Conservation (phyloP, 1,140 invertebrate species). For the Homarus americanus region DNA sequence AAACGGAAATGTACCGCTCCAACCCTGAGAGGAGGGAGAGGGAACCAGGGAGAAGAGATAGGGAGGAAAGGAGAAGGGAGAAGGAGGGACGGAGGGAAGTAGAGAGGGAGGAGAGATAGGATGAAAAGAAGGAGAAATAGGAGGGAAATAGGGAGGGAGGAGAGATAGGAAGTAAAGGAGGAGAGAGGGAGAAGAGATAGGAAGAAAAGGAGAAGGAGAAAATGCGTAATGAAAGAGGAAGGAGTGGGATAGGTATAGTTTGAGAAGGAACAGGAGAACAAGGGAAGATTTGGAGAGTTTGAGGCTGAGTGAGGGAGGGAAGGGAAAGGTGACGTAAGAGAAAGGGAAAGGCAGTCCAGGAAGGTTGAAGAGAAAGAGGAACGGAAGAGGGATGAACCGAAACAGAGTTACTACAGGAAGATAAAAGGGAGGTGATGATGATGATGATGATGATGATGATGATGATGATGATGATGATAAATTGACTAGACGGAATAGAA, state of each 20-base stretch:
- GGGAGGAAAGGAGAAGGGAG: background rate
- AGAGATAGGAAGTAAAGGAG: background rate
- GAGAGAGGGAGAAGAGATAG: background rate
- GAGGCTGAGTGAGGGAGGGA: background rate
- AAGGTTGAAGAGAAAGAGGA: background rate
- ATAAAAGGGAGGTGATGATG: background rate
- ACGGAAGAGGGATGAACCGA: background rate
- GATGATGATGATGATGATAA: background rate
- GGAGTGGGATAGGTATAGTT: background rate
- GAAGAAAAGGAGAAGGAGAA: background rate
- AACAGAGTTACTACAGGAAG: background rate
- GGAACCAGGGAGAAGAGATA: background rate
- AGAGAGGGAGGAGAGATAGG: background rate
- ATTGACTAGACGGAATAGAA: background rate
- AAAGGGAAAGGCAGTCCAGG: background rate
- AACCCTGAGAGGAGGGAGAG: background rate
- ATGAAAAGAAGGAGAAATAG: background rate
- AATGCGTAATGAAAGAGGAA: background rate
- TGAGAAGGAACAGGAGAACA: background rate
- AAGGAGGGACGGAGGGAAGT: background rate
- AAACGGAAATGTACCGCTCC: constrained; percentile 15
- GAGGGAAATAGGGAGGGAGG: background rate
- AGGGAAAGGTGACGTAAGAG: background rate
- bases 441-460: background rate
- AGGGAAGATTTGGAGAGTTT: background rate